phyloP scores from a whole-genome alignment of 1,140 invertebrate species.

The Himalopsyche phryganea region DNA sequence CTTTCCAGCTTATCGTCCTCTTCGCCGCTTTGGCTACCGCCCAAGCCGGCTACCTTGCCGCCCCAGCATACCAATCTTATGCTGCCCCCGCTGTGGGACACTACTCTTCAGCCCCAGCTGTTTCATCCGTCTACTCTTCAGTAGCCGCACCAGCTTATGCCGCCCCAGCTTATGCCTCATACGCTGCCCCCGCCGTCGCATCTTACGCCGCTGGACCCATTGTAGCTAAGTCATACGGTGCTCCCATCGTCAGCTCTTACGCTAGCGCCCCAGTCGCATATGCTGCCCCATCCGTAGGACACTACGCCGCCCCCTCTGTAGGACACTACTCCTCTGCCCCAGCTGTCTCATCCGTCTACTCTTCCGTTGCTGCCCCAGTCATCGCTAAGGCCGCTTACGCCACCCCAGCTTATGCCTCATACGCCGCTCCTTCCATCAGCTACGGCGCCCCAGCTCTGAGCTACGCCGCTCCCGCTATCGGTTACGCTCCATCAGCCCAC shows the following conservation, averaged over 20 bases:
- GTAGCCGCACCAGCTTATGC: slow-evolving; percentile 36
- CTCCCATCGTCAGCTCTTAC: slow-evolving; percentile 23
- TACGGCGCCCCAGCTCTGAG: slow-evolving; percentile 32
- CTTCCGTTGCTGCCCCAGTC: slow-evolving; percentile 41
- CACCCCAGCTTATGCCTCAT: slow-evolving; percentile 32
- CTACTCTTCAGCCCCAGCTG: slow-evolving; percentile 14
- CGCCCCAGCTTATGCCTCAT: slow-evolving; percentile 34
- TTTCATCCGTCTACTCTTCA: slow-evolving; percentile 10
- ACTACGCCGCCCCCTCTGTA: slow-evolving; percentile 38
- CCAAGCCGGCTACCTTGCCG: slow-evolving; percentile 41
- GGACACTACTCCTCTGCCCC: slow-evolving; percentile 30
- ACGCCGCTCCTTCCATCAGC: too few relatives aligned
- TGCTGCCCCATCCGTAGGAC: slow-evolving; percentile 30
- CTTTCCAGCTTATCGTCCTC: slow-evolving; percentile 44
- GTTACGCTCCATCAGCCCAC: slow-evolving; percentile 32
- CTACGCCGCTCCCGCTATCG: slow-evolving; percentile 36
- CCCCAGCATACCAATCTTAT: slow-evolving; percentile 27
- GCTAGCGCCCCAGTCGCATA: slow-evolving; percentile 1
- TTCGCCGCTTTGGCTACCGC: slow-evolving; percentile 45
- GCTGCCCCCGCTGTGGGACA: slow-evolving; percentile 16
- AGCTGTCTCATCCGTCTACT: slow-evolving; percentile 16
- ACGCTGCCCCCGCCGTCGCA: slow-evolving; percentile 30
- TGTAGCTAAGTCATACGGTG: slow-evolving; percentile 33
- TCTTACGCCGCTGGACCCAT: slow-evolving; percentile 37
- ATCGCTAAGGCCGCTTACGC: slow-evolving; percentile 51